Evolutionary conservation across 1,140 invertebrate genomes (phyloP), one percentile per base, ranked within the genome.

Genomic region (Eumaeus atala): DNA sequence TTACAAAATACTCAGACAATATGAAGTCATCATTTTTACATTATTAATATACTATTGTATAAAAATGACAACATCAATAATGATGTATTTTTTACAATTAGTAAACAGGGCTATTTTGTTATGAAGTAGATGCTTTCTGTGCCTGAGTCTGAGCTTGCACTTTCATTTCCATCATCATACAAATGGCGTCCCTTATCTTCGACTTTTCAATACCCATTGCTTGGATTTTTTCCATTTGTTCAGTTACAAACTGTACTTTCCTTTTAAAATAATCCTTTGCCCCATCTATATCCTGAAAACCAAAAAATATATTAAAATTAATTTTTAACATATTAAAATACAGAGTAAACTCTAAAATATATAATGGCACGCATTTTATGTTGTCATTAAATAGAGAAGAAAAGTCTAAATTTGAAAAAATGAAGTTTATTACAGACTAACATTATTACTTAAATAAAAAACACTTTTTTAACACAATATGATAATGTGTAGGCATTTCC

Each of bases 221-320:
- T 83, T 97, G 95, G 61, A 98, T 94, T 88, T 97, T 96, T 79
- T 98, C 96, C 89, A 98, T 97, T 89, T 98, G 95, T 78, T 96
- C 94, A 1, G 94, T 95, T 0, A 98, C 92, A 90, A 95, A 98
- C 59, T 93, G 91, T 0, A 96, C 92, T 90, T 96, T 96, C 56
- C 96, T 90, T 84, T 95, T 94, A 75, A 98, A 98, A 73, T 98
- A 98, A 71, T 97, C 93, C 78, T 95, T 95, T 0, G 95, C 95
- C 60, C 92, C 92, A 21, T 90, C 89, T 57, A 96, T 89, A 73
- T 92, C 91, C 92, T 95, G 74, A 88, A 90, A 28, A 59, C 71
- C 57, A 62, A 51, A 40, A 14, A 40, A 38, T n/a, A 12, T 38
- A n/a, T 12, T 11, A 40, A 40, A 11, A 40, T n/a, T 11, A 3